Percentiles rank a stretch among this genome's conserved stretches.
Conservation (phyloP, 2,797 vertebrate genomes). For the Sebastes hubbsi region DNA sequence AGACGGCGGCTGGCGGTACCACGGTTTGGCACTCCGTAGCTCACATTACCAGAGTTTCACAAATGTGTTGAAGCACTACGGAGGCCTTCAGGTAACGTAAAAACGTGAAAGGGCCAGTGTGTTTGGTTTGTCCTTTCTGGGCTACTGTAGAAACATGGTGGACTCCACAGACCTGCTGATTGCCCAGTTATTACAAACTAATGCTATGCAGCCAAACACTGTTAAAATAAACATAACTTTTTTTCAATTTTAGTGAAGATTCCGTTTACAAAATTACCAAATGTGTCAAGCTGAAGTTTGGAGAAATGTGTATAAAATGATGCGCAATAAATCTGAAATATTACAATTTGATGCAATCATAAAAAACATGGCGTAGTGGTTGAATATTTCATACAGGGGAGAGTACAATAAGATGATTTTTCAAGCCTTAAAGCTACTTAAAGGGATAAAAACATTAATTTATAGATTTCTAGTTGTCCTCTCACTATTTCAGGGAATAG, state of each 20-base stretch:
- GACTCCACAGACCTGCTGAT: too few relatives aligned
- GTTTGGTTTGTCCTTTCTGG: too few relatives aligned
- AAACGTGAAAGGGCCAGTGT: too few relatives aligned
- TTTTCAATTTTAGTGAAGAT: neutral
- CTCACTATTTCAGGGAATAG: too few relatives aligned
- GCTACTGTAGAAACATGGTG: too few relatives aligned
- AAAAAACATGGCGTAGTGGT: neutral
- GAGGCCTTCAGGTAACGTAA: too few relatives aligned
- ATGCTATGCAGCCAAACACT: neutral
- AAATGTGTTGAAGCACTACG: too few relatives aligned
- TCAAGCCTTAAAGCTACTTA: neutral
- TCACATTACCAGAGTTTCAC: too few relatives aligned
- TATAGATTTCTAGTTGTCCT: too few relatives aligned
- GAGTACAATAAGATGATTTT: neutral
- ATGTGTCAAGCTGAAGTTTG: neutral
- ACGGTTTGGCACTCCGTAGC: too few relatives aligned
- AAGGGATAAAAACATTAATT: neutral
- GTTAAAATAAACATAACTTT: neutral
- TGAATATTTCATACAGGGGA: neutral
- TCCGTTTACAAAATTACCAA: neutral
- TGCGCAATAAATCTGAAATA: neutral
- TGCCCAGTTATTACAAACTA: too few relatives aligned
- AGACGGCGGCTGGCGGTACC: too few relatives aligned
- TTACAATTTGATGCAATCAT: neutral
- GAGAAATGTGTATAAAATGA: neutral